Base-by-base conservation (phyloP, 2,797 vertebrate species). In the Chelmon rostratus region DNA sequence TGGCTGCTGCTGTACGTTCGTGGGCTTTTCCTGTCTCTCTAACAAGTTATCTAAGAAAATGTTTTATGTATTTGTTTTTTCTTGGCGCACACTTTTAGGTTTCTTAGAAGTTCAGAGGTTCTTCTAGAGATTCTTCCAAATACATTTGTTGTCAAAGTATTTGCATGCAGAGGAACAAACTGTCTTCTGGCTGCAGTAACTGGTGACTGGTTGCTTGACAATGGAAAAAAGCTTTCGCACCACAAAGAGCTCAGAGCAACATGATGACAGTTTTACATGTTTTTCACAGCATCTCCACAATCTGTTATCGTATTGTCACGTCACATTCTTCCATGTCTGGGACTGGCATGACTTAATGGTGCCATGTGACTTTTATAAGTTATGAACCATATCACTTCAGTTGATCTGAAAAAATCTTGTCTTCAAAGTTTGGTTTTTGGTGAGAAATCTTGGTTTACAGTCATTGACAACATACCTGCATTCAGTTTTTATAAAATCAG, bases 1-100 rank as follows among this genome's bases (percentile, higher is more conserved):
- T 25, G 28, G 59, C 50, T 81, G 66, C 35, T 81, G 72, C 66
- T 76, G 19, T 68, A 38, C 2, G 25, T 53, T 25, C 54, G 11
- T 49, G n/a, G 23, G 11, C 19, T 59, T 59, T 38, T 62, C 50
- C n/a, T 64, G 13, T 50, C 21, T 44, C 25, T 63, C 40, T 10
- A 25, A 37, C 38, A 37, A 37, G 13, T 62, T 71, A 58, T 57
- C 42, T 56, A 4, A 61, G 37, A 75, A 68, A 66, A 21, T 1
- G 0, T 11, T 58, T 62, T 5, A n/a, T 52, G 31, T 52, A 37
- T 21, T 37, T 33, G 3, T 72, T n/a, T 47, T 33, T 25, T 25
- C 25, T 68, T 49, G 10, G 1, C 18, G 37, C 9, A 37, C 35
- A 62, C 11, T 33, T 38, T 76, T 44, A 44, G n/a, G 53, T 56